phyloP scores from a whole-genome alignment of 2,113 vertebrate genomes.

The Morone chrysops region DNA sequence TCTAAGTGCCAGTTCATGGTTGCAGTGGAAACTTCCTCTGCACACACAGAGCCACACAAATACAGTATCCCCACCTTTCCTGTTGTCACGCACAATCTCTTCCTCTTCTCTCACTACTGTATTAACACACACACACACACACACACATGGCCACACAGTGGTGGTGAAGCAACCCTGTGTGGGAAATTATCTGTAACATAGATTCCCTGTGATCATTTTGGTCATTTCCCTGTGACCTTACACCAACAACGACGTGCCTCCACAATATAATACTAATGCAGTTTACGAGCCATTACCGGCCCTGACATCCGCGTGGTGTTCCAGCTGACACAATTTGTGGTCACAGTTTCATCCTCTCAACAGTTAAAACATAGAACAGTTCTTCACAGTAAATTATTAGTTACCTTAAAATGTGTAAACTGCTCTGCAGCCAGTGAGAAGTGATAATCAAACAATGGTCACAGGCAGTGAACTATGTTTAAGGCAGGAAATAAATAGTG shows the following conservation, averaged over 20 bases:
- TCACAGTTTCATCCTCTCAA: slow-evolving; percentile 55
- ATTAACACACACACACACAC: slow-evolving; percentile 18
- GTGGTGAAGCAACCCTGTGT: slow-evolving; percentile 20
- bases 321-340: slow-evolving; percentile 68
- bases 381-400: slow-evolving; percentile 66
- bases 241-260: slow-evolving; percentile 49
- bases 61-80: slow-evolving; percentile 48
- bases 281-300: slow-evolving; percentile 61
- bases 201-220: slow-evolving; percentile 54
- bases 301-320: slow-evolving; percentile 50
- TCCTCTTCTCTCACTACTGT: slow-evolving; percentile 46
- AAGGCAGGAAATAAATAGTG: slow-evolving; percentile 27
- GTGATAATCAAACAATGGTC: slow-evolving; percentile 37
- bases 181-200: slow-evolving; percentile 50
- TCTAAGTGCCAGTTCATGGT: slow-evolving; percentile 18
- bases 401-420: slow-evolving; percentile 43
- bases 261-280: slow-evolving; percentile 52
- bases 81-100: slow-evolving; percentile 49
- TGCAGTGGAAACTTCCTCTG: slow-evolving; percentile 61
- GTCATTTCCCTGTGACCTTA: slow-evolving; percentile 59
- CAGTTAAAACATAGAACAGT: slow-evolving; percentile 61
- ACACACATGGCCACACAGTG: background rate
- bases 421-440: slow-evolving; percentile 3
- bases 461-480: slow-evolving; percentile 17
- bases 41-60: slow-evolving; percentile 22